phyloP scores from a whole-genome alignment of 2,888 invertebrate species.

The Drosophila recens region DNA sequence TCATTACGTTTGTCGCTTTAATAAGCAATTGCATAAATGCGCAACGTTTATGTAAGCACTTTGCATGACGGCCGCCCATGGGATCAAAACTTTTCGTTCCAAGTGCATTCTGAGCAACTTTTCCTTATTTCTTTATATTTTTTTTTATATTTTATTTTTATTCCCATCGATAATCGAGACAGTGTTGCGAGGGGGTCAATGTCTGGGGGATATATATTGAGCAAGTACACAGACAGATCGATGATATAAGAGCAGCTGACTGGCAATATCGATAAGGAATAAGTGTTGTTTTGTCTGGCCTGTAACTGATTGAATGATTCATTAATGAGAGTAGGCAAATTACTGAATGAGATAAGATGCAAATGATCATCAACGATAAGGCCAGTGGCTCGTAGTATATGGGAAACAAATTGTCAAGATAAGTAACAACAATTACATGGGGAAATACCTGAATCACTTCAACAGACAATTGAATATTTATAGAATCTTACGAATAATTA shows the following conservation, averaged over 20 bases:
- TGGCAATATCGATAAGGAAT: slow-evolving; percentile 24
- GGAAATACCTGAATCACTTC: slow-evolving; percentile 17
- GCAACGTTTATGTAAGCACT: slow-evolving; percentile 67
- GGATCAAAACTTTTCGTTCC: slow-evolving; percentile 44
- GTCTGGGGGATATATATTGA: slow-evolving; percentile 43
- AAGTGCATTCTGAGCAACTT: slow-evolving; percentile 40
- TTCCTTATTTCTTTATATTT: slow-evolving; percentile 15
- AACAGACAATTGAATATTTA: slow-evolving; percentile 15
- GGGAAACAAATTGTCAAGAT: slow-evolving; percentile 21
- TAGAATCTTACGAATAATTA: slow-evolving; percentile 23
- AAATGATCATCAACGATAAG: slow-evolving; percentile 40
- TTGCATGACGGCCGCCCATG: slow-evolving; percentile 43
- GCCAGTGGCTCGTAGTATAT: not conserved
- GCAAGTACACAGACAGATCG: slow-evolving; percentile 22
- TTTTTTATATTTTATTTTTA: not conserved
- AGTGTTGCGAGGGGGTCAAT: slow-evolving; percentile 38
- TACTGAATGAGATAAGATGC: slow-evolving; percentile 39
- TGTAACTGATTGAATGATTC: slow-evolving; percentile 40
- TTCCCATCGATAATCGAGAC: slow-evolving; percentile 47
- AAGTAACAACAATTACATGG: slow-evolving; percentile 22
- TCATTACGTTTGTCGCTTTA: slow-evolving; percentile 72
- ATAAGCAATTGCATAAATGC: slow-evolving; percentile 68
- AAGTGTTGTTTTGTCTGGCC: slow-evolving; percentile 15
- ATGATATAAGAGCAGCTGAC: slow-evolving; percentile 49
- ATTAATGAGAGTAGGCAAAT: slow-evolving; percentile 24